Evolutionary conservation across 2,888 invertebrate species (phyloP), one percentile per base, ranked within the genome.

Genomic region (Drosophila basisetae): DNA sequence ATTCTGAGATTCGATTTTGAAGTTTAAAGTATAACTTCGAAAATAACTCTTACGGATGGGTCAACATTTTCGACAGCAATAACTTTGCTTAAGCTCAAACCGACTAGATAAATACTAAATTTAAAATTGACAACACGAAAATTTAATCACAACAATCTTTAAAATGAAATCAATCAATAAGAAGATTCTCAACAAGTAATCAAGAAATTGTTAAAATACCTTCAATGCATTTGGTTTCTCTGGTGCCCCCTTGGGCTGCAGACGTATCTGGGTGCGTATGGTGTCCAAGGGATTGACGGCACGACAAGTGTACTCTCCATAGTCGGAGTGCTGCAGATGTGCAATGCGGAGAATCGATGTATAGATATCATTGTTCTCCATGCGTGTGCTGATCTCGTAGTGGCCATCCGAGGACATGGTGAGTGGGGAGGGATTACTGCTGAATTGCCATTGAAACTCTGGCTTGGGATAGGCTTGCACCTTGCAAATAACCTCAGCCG

Each of bases 401-500:
- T 97, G 97, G 0, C 97, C 97, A 89, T 97, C 97, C 3, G 96
- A 96, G 0, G 96, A 96, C 92, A 96, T 96, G 76, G 96, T 95
- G 41, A 97, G 93, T 0, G 97, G 96, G 0, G 96, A 95, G 0
- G 95, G 94, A 92, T 96, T 96, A 16, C 95, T 95, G 37, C 96
- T 96, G 91, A 95, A 97, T 90, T 95, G 96, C 98, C 98, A 98
- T 89, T 98, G 97, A 92, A 98, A 98, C 91, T 97, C 97, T 0
- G 98, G 98, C 90, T 97, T 96, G 0, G 98, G 98, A 93, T 97
- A 98, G 0, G 98, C 97, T 91, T 97, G 97, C 18, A 98, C 97
- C 90, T 96, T 95, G 92, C 98, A 98, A 1, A 96, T 95, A 25
- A 98, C 96, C 92, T 97, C 96, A 0, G 98, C 98, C 0, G 96